Evolutionary conservation across 2,113 vertebrate genomes (phyloP), one percentile per base, ranked within the genome.

Genomic region (Macroglossus sobrinus): DNA sequence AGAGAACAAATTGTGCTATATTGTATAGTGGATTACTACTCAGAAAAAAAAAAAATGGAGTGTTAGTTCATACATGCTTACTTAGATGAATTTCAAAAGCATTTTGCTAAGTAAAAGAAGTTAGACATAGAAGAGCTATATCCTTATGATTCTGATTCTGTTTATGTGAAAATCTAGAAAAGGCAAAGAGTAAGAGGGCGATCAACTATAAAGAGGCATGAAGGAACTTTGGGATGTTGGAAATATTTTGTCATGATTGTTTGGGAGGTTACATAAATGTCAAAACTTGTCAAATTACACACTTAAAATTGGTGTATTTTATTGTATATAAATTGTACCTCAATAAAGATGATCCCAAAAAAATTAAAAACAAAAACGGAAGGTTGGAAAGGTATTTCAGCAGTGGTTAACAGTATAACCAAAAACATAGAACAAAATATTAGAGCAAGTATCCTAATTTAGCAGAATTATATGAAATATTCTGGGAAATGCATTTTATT

Each of bases 401-500:
- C 33, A 43, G 47, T 61, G 81, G 35, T 28, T 22, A 22, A 78
- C 11, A 57, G 15, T 64, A 22, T 84, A 64, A 84, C 21, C 2
- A 10, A 66, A 79, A 92, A 24, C 26, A 87, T 45, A 87, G 21
- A 50, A 47, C 26, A 84, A 69, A 61, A 1, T 61, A n/a, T 1
- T 78, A 15, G 35, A 91, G 15, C 89, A 81, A 28, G 30, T 33
- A 50, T 66, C 28, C 22, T 93, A 68, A 86, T 40, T 55, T 72
- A 79, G n/a, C 47, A 87, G 59, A 87, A 40, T 75, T 57, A 68
- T 43, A 28, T 72, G 11, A 82, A n/a, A 4, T 38, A 53, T 82
- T 91, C 82, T 55, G 33, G 59, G 81, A 97, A 35, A 22, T 75
- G 3, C 47, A 63, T 90, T 95, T 93, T 21, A 80, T 63, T 79